Percentiles rank a stretch among this genome's conserved stretches.
These are phyloP conservation scores for Pitta sordida DNA, from an alignment of 2,113 vertebrate species.

Conservation along the genomic window DNA sequence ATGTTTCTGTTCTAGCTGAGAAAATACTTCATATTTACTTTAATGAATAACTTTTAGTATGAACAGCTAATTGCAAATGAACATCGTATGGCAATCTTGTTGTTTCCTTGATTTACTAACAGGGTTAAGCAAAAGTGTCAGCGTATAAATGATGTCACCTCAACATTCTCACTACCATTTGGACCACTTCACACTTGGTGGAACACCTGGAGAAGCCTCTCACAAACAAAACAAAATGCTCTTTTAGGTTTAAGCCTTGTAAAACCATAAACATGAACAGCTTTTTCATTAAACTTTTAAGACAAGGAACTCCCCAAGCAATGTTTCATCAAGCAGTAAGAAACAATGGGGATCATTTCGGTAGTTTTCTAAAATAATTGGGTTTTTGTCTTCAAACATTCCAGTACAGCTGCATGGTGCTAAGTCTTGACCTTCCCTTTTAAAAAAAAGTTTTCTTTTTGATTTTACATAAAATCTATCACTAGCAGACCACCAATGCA, in stretches of 20 bases:
- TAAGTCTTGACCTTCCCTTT: neutral
- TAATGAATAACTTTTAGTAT: neutral
- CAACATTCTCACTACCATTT: neutral
- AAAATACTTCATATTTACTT: neutral
- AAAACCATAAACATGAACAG: neutral
- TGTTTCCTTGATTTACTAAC: neutral
- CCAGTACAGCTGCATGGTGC: neutral
- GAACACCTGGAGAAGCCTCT: neutral
- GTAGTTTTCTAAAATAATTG: neutral
- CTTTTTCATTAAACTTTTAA: constrained; percentile 16
- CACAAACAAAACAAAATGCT: neutral
- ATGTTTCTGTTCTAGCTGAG: neutral
- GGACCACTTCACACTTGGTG: neutral
- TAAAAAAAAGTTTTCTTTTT: neutral
- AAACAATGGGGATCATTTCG: neutral
- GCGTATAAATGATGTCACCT: neutral
- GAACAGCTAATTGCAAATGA: neutral
- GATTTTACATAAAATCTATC: neutral
- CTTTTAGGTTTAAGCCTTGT: neutral
- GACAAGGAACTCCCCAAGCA: neutral
- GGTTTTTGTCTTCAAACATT: neutral
- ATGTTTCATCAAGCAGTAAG: neutral
- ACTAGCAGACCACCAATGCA: neutral
- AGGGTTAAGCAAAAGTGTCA: neutral
- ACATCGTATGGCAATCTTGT: neutral